Percentiles rank a stretch among this genome's conserved stretches.
Conservation (phyloP, 2,888 invertebrate species). For the Marronus borbonicus region DNA sequence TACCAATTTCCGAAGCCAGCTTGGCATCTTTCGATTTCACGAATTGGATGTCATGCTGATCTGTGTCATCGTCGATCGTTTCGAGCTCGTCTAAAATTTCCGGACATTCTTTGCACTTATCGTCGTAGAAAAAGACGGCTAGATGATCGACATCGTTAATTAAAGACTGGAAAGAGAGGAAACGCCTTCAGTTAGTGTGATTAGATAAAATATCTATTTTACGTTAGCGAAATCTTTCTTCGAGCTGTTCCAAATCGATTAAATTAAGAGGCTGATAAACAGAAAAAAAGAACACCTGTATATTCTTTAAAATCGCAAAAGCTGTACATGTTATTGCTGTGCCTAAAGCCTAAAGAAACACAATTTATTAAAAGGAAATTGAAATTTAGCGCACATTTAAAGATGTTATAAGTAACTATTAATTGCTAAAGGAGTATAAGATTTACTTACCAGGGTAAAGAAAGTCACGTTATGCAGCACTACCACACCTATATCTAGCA, state of each 20-base stretch:
- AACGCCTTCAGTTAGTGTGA: neutral
- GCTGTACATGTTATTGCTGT: neutral
- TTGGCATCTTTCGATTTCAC: constrained; percentile 94
- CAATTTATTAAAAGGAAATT: neutral
- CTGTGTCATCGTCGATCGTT: constrained; percentile 93
- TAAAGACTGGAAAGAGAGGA: constrained; percentile 72
- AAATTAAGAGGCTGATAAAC: too few species aligned
- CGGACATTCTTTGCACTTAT: constrained; percentile 88
- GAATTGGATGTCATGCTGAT: constrained; percentile 93
- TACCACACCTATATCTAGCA: constrained; percentile 7
- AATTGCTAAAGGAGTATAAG: neutral
- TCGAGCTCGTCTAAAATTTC: constrained; percentile 90
- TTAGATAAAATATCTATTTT: too few species aligned
- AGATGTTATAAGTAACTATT: neutral
- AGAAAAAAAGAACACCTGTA: too few species aligned
- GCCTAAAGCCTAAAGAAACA: too few species aligned
- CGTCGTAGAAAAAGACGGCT: constrained; percentile 93
- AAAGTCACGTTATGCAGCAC: neutral
- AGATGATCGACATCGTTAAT: constrained; percentile 93
- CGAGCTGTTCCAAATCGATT: too few species aligned
- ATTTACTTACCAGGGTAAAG: constrained; percentile 19
- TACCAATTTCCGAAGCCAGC: constrained; percentile 91
- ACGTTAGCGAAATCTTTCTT: too few species aligned
- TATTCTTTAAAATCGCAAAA: too few species aligned
- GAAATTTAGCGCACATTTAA: neutral